Evolutionary conservation across 2,888 invertebrate species (phyloP).

Genomic region (Meghimatium bilineatum): DNA sequence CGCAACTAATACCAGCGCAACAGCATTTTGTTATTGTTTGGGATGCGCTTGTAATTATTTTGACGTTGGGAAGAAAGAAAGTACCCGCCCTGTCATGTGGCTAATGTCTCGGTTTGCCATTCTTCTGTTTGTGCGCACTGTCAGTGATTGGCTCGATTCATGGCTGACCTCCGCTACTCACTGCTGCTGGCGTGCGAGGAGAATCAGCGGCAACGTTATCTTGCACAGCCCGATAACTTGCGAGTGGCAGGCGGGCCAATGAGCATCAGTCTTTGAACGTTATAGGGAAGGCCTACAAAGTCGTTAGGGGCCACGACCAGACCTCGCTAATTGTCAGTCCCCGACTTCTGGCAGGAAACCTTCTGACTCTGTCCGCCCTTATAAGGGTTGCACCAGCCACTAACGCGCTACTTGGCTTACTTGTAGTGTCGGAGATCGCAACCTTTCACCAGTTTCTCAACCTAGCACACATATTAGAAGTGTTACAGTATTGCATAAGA

Average conservation of each 20-base stretch:
- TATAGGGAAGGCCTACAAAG: conserved; percentile 48
- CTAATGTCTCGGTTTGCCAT: conserved; percentile 16
- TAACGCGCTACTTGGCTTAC: conserved; percentile 36
- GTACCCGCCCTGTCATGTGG: conserved; percentile 36
- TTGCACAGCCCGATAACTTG: conserved; percentile 7
- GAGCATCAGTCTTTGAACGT: conserved; percentile 27
- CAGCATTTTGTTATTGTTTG: conserved; percentile 8
- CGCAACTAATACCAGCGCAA: not conserved
- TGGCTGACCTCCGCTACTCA: conserved; percentile 37
- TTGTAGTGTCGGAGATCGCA: conserved; percentile 37
- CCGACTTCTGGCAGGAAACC: conserved; percentile 29
- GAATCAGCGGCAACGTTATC: conserved; percentile 14
- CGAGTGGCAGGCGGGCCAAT: conserved; percentile 37
- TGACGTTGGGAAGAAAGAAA: conserved; percentile 19
- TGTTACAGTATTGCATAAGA: conserved; percentile 17
- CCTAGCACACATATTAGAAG: not conserved
- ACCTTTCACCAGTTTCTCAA: conserved; percentile 18
- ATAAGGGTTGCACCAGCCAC: conserved; percentile 46
- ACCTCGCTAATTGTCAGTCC: conserved; percentile 41
- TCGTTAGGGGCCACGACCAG: conserved; percentile 39
- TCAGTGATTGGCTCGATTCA: conserved; percentile 27
- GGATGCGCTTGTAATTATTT: conserved; percentile 19
- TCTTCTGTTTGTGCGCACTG: conserved; percentile 17
- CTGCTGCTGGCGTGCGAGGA: conserved; percentile 33
- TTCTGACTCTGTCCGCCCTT: conserved; percentile 49